Evolutionary conservation across 2,797 vertebrate genomes (phyloP), one percentile per base, ranked within the genome.

Genomic region (Artibeus jamaicensis): DNA sequence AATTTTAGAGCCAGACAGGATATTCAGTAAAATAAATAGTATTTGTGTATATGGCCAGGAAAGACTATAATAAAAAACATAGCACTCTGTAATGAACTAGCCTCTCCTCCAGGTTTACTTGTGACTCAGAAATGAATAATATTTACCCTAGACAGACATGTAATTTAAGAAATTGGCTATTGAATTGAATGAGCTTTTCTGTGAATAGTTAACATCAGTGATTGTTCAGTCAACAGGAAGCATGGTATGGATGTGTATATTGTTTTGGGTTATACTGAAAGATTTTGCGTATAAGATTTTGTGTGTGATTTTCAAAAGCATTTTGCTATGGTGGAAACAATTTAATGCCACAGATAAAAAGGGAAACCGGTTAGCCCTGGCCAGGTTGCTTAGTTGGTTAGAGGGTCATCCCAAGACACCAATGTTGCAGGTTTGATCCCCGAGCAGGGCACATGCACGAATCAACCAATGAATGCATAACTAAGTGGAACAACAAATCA

Each of bases 301-400:
- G 7, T 81, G 3, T 62, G 11, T 93, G 68, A 2, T 93, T 86
- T 94, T 79, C 67, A 92, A 91, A 97, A 92, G 53, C 59, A 77
- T 90, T 93, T 81, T 91, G 39, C 79, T 93, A 4, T 37, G 59
- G 24, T 87, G 55, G 50, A 93, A 87, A 57, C 39, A 78, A 78
- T 89, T 86, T 95, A 94, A 93, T 95, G 74, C 70, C 95, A 24
- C 86, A 82, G 46, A 57, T 93, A 95, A 94, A 93, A 91, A 32
- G 26, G 16, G 37, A 96, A 92, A 91, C 42, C 89, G 22, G 32
- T 78, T 86, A 65, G 32, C 62, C 62, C 32, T 65, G 62, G 14
- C 32, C 15, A 14, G 32, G 32, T n/a, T n/a, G 32, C 62, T 65
- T 29, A 65, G 32, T 65, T 65, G 62, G 26, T n/a, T 65, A 65